Evolutionary conservation across 2,113 vertebrate species (phyloP).

Genomic region (Dicerorhinus sumatrensis): DNA sequence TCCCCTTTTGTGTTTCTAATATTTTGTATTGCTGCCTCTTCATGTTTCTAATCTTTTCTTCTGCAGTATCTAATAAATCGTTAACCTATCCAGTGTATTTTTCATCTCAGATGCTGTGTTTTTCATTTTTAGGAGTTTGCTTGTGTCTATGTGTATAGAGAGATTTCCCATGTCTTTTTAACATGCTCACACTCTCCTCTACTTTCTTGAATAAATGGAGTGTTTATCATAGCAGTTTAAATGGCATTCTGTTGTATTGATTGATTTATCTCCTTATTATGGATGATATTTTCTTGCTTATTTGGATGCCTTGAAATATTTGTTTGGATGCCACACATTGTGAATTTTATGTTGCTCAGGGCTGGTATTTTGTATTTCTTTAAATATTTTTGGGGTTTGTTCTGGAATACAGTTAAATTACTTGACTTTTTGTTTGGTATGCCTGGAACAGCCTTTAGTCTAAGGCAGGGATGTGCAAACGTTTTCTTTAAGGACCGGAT

Average conservation of each 20-base stretch:
- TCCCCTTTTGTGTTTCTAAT: background rate
- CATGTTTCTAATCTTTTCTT: background rate
- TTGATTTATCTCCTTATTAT: background rate
- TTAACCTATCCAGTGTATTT: background rate
- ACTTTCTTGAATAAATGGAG: background rate
- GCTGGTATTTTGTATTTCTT: conserved; percentile 32
- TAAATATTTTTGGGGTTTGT: conserved; percentile 26
- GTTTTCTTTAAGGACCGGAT: background rate
- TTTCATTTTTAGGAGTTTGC: background rate
- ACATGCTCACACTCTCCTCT: background rate
- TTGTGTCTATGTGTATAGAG: background rate
- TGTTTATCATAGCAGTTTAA: conserved; percentile 7
- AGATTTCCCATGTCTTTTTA: background rate
- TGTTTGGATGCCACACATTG: background rate
- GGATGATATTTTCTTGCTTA: background rate
- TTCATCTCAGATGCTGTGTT: background rate
- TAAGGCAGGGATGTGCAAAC: background rate
- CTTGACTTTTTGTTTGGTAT: background rate
- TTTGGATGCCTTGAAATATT: background rate
- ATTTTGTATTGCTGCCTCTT: background rate
- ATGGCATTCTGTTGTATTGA: background rate
- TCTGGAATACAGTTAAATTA: background rate
- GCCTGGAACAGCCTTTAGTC: background rate
- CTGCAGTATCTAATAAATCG: background rate
- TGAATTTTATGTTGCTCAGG: background rate